phyloP scores from a whole-genome alignment of 2,113 vertebrate genomes.

The Seriola dumerili region DNA sequence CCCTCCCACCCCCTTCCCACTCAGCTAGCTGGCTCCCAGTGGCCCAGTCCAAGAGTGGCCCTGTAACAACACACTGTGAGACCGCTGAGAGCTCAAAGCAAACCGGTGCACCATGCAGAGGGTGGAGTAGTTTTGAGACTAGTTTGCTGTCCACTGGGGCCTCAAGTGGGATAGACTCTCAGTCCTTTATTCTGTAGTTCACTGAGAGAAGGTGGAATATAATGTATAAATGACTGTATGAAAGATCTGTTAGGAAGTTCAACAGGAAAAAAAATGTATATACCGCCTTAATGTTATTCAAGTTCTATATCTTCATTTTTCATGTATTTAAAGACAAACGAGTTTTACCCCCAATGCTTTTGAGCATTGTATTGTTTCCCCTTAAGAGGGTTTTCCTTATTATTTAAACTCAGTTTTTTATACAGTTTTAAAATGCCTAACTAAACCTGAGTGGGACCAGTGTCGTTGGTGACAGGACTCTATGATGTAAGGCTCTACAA shows the following conservation, averaged over 20 bases:
- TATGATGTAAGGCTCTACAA: constrained; percentile 61
- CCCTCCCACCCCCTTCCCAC: not conserved
- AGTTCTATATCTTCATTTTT: constrained; percentile 82
- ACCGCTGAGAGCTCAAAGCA: constrained; percentile 34
- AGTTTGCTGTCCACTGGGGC: constrained; percentile 59
- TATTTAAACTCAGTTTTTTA: constrained; percentile 77
- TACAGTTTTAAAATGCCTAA: constrained; percentile 79
- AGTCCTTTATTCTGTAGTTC: constrained; percentile 61
- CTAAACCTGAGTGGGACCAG: constrained; percentile 82
- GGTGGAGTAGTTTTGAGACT: constrained; percentile 45
- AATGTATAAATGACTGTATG: constrained; percentile 76
- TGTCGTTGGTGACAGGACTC: constrained; percentile 74
- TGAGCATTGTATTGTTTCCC: constrained; percentile 80
- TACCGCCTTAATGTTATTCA: constrained; percentile 92
- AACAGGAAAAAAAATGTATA: constrained; percentile 84
- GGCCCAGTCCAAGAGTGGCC: constrained; percentile 41
- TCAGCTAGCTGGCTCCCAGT: constrained; percentile 46
- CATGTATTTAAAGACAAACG: constrained; percentile 81
- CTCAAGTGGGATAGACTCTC: constrained; percentile 56
- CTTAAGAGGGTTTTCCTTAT: constrained; percentile 76
- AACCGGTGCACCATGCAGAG: constrained; percentile 32
- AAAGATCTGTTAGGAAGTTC: constrained; percentile 81
- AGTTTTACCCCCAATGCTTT: constrained; percentile 78
- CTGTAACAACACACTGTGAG: constrained; percentile 40
- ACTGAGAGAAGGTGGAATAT: constrained; percentile 64